Conservation (phyloP, 2,797 vertebrate species). For the Thalassophryne amazonica region DNA sequence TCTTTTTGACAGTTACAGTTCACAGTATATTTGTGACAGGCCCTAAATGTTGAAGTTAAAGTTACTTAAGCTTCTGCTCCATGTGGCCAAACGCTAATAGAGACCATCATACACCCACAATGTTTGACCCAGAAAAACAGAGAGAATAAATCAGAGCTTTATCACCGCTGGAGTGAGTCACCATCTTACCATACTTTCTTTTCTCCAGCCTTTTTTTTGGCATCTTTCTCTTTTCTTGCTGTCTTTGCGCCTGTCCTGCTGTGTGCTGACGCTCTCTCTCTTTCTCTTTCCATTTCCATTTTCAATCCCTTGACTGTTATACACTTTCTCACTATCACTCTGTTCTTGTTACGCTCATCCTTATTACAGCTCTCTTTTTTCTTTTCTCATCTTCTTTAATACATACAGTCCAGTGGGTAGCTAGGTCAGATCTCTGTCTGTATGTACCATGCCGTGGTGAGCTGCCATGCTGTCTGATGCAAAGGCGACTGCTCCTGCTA, state of each 20-base stretch:
- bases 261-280: constrained; percentile 31
- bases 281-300: constrained; percentile 40
- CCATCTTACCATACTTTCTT: constrained; percentile 64
- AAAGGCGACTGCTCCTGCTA: constrained; percentile 46
- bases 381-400: constrained; percentile 52
- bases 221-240: constrained; percentile 37
- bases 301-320: no score
- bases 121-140: constrained; percentile 80
- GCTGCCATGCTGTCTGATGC: constrained; percentile 58
- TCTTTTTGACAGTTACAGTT: constrained; percentile 25
- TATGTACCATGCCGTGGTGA: constrained; percentile 62
- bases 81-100: constrained; percentile 52
- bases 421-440: constrained; percentile 77
- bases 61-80: constrained; percentile 63
- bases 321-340: constrained; percentile 27
- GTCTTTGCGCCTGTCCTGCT: constrained; percentile 35
- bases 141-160: constrained; percentile 76
- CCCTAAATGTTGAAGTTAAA: constrained; percentile 42
- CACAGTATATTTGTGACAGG: constrained; percentile 28
- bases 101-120: constrained; percentile 69
- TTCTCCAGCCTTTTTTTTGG: constrained; percentile 44
- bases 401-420: constrained; percentile 77
- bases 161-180: constrained; percentile 74
- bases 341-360: constrained; percentile 48
- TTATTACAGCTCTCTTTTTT: constrained; percentile 27